These are phyloP conservation scores for Hippolais icterina DNA, from an alignment of 2,113 vertebrate genomes.

Conservation along the genomic window DNA sequence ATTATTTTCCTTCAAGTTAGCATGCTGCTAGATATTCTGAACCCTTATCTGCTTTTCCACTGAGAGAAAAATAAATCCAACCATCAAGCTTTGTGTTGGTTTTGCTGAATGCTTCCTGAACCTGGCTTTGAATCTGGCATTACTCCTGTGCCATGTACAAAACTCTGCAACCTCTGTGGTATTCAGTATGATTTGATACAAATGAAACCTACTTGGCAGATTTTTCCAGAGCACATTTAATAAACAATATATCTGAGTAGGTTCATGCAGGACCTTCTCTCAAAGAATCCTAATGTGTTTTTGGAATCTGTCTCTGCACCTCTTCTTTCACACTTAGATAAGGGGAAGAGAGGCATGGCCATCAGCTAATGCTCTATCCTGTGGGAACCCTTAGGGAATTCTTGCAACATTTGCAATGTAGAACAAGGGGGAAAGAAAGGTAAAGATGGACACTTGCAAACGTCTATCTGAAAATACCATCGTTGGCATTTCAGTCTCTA, in stretches of 20 bases:
- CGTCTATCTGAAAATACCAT: background rate
- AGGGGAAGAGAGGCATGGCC: background rate
- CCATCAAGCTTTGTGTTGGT: background rate
- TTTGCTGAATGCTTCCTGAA: background rate
- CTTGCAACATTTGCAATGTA: background rate
- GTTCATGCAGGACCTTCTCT: background rate
- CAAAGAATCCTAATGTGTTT: background rate
- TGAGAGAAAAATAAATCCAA: background rate
- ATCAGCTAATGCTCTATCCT: background rate
- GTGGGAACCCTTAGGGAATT: background rate
- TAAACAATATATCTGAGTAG: background rate
- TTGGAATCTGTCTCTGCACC: background rate
- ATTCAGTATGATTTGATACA: background rate
- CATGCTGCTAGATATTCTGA: background rate
- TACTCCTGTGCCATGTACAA: background rate
- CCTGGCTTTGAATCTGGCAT: background rate
- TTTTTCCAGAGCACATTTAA: background rate
- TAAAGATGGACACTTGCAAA: background rate
- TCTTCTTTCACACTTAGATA: background rate
- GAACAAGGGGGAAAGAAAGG: background rate
- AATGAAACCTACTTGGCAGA: background rate
- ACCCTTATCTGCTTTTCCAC: background rate
- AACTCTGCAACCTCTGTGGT: background rate
- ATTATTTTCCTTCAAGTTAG: background rate
- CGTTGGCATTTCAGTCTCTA: background rate